phyloP scores from a whole-genome alignment of 2,888 invertebrate genomes.

The Platycnemis pennipes region DNA sequence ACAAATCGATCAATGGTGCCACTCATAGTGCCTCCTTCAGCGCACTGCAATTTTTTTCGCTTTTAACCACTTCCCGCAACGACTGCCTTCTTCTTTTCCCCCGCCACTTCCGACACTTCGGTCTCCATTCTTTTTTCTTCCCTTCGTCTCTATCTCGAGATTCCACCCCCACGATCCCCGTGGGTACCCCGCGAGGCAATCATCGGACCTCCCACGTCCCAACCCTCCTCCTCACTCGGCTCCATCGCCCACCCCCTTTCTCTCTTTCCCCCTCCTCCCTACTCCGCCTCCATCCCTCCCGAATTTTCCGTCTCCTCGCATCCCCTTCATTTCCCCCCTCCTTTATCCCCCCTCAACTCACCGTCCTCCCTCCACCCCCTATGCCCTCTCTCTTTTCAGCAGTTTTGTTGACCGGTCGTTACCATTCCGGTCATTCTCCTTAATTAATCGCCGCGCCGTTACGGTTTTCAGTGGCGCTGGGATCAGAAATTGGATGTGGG shows the following conservation, averaged over 20 bases:
- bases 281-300: not conserved
- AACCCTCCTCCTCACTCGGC: not conserved
- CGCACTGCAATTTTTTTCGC: not conserved
- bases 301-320: not conserved
- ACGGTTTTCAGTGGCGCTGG: constrained; percentile 67
- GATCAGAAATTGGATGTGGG: constrained; percentile 68
- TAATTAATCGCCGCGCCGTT: constrained; percentile 65
- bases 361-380: not conserved
- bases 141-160: not conserved
- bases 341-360: not conserved
- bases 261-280: not conserved
- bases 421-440: constrained; percentile 66
- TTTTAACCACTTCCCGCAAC: not conserved
- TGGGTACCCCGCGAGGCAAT: constrained; percentile 14
- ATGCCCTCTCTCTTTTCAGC: constrained; percentile 48
- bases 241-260: not conserved
- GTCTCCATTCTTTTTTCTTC: not conserved
- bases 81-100: not conserved
- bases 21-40: constrained; percentile 1
- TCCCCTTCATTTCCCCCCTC: not conserved
- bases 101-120: not conserved
- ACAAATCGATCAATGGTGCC: not conserved
- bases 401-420: constrained; percentile 67
- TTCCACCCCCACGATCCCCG: not conserved
- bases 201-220: constrained; percentile 14